Conservation (phyloP, 2,888 invertebrate genomes). For the Eristalis arbustorum region DNA sequence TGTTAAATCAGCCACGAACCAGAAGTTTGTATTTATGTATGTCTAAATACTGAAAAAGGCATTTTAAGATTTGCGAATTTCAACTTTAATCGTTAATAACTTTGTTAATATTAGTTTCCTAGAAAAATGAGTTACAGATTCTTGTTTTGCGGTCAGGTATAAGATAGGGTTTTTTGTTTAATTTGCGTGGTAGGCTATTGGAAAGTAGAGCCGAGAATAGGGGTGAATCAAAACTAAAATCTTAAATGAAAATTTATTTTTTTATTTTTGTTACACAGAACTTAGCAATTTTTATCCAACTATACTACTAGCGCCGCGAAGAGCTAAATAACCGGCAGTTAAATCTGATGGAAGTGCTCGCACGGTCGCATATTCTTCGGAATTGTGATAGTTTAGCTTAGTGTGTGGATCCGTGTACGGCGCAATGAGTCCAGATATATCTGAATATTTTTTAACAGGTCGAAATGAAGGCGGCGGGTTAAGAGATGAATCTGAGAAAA, state of each 20-base stretch:
- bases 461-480: slow-evolving; percentile 95
- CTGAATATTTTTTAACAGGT: slow-evolving; percentile 96
- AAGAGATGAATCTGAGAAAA: slow-evolving; percentile 88
- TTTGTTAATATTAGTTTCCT: too few species aligned
- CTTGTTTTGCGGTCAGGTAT: too few species aligned
- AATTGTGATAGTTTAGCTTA: slow-evolving; percentile 90
- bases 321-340: slow-evolving; percentile 92
- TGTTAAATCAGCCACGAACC: too few species aligned
- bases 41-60: too few species aligned
- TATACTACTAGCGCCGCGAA: slow-evolving; percentile 89
- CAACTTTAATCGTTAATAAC: too few species aligned
- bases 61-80: too few species aligned
- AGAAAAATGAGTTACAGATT: too few species aligned
- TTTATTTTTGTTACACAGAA: too few species aligned
- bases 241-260: background rate
- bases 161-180: too few species aligned
- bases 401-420: slow-evolving; percentile 95
- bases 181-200: too few species aligned
- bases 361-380: slow-evolving; percentile 93
- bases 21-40: too few species aligned
- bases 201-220: too few species aligned
- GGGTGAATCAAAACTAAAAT: background rate
- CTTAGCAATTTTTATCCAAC: slow-evolving; percentile 29
- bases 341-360: slow-evolving; percentile 94
- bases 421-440: slow-evolving; percentile 92